Conservation (phyloP, 2,888 invertebrate genomes). For the Lepeophtheirus nordmannii region DNA sequence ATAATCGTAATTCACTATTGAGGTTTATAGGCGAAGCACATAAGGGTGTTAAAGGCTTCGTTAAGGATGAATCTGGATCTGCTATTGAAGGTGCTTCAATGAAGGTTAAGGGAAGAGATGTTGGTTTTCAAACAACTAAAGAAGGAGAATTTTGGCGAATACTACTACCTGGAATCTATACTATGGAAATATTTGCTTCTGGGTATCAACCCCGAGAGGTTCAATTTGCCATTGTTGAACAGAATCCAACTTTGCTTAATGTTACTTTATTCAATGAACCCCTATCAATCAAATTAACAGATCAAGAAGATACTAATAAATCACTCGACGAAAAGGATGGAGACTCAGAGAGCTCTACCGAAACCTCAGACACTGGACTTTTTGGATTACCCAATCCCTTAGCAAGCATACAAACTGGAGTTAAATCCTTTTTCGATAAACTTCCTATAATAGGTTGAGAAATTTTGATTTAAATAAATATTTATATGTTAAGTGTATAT, state of each 20-base stretch:
- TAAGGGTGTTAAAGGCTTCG: constrained; percentile 66
- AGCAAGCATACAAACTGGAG: not conserved
- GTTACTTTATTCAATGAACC: constrained; percentile 44
- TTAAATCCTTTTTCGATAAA: constrained; percentile 10
- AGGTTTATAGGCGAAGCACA: constrained; percentile 71
- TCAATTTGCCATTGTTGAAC: constrained; percentile 69
- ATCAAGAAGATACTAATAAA: not conserved
- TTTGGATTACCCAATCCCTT: constrained; percentile 16
- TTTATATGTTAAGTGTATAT: not conserved
- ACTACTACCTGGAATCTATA: constrained; percentile 68
- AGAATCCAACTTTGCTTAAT: constrained; percentile 67
- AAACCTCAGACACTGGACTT: not conserved
- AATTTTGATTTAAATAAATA: not conserved
- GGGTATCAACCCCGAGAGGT: constrained; percentile 66
- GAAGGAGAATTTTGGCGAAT: constrained; percentile 92
- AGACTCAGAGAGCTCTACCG: not conserved
- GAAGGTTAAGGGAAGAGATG: constrained; percentile 56
- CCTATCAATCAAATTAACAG: too few relatives aligned
- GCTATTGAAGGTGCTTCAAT: constrained; percentile 62
- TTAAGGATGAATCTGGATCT: constrained; percentile 56
- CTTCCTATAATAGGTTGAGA: not conserved
- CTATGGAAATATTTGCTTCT: constrained; percentile 68
- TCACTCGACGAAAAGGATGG: not conserved
- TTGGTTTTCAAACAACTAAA: constrained; percentile 66
- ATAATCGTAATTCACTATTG: constrained; percentile 66